Base-by-base conservation (phyloP, 37 sponge, comb jelly and placozoan genomes). In the Oscarella lobularis region DNA sequence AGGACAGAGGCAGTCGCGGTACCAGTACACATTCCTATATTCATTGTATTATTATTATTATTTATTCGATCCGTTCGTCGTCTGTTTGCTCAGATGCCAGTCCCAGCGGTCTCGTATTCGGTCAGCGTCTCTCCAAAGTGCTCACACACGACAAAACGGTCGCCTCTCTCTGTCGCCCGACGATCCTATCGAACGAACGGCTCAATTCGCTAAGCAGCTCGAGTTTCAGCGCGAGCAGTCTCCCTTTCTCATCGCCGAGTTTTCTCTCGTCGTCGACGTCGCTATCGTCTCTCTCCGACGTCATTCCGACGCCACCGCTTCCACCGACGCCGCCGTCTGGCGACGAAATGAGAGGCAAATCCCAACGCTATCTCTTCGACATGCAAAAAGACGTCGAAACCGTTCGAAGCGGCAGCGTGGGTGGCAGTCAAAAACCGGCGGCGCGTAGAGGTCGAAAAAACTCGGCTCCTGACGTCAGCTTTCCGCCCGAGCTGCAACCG, bases 301-400 rank as follows among this genome's bases (percentile, higher is more conserved):
- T 38, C 85, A 79, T 74, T 89, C 85, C 88, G 90, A 90, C 66
- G 80, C 77, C 54, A 80, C 83, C 66, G 86, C 66, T 75, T 85
- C 33, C 9, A 34, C 1, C 30, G 65, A 71, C 33, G 85, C 80
- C 72, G 86, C 83, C 69, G 84, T 85, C 66, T 87, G 77, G 35
- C 83, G 81, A 36, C 73, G 48, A 2, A 38, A n/a, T n/a, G n/a
- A n/a, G n/a, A n/a, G n/a, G n/a, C n/a, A n/a, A n/a, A n/a, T n/a
- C n/a, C n/a, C 41, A 0, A 73, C 39, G 0, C 72, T 77, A 2
- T 67, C 40, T 82, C 76, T 36, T 14, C 39, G 33, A 29, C 20
- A 1, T 36, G 35, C 31, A 2, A 76, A 76, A 76, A 29, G 2
- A 48, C 20, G 60, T 48, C 60, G 20, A 48, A 27, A 48, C 60